A percentile compares a stretch with the other conserved stretches of the same genome.
Evolutionary conservation across 2,113 vertebrate species (phyloP).

Genomic region (Delphinapterus leucas): DNA sequence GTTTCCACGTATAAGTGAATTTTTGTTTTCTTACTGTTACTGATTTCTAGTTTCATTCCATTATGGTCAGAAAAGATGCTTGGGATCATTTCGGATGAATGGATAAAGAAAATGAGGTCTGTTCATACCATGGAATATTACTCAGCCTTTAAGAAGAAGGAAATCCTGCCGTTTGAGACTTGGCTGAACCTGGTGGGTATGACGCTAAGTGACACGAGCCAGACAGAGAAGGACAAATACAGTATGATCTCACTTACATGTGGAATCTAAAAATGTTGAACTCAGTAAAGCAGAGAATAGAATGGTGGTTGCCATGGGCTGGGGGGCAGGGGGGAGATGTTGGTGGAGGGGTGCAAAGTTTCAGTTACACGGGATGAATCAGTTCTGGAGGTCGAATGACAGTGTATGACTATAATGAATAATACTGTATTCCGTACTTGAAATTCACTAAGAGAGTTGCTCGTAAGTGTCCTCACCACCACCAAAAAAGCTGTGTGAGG

Average conservation of each 20-base stretch:
- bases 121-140: neutral
- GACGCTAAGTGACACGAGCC: neutral
- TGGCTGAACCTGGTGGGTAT: neutral
- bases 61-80: neutral
- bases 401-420: neutral
- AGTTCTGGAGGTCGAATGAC: neutral
- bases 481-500: neutral
- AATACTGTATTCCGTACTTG: neutral
- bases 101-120: neutral
- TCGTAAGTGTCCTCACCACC: neutral
- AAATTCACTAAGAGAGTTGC: neutral
- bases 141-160: neutral
- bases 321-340: neutral
- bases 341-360: neutral
- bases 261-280: neutral
- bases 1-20: neutral
- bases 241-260: neutral
- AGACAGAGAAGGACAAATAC: neutral
- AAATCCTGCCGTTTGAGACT: neutral
- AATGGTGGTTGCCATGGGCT: neutral
- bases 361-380: accelerated
- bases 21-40: neutral
- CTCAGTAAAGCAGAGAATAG: neutral
- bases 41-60: neutral
- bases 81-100: neutral